phyloP scores from a whole-genome alignment of 2,888 invertebrate species.

The Tanypteryx hageni region DNA sequence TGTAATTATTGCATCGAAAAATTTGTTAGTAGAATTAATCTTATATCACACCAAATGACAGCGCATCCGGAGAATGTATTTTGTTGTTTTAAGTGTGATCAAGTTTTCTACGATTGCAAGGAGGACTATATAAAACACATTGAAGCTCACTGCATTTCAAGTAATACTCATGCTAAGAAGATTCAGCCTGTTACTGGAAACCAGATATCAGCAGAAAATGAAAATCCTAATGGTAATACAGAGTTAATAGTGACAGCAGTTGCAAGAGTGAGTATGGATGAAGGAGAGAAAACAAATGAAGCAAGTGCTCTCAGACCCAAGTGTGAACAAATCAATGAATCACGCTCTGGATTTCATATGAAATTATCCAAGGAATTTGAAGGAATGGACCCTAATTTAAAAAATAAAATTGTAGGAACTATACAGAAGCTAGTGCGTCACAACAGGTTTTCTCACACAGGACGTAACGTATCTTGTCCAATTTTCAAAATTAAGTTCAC shows the following conservation, averaged over 20 bases:
- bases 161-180: constrained; percentile 5
- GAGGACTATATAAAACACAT: constrained; percentile 44
- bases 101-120: constrained; percentile 56
- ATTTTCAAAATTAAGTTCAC: constrained; percentile 39
- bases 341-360: constrained; percentile 54
- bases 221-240: not conserved
- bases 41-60: constrained; percentile 65
- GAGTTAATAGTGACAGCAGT: constrained; percentile 54
- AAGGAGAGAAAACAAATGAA: not conserved
- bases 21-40: constrained; percentile 64
- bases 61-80: constrained; percentile 66
- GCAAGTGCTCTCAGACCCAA: not conserved
- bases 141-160: constrained; percentile 54
- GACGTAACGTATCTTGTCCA: not conserved
- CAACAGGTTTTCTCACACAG: not conserved
- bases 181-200: not conserved
- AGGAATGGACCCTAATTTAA: constrained; percentile 65
- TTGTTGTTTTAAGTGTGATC: constrained; percentile 66
- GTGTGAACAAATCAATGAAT: constrained; percentile 30
- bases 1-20: constrained; percentile 62
- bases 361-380: constrained; percentile 66
- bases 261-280: constrained; percentile 50
- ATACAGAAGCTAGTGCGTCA: constrained; percentile 65
- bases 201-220: not conserved
- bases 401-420: constrained; percentile 66